Evolutionary conservation across 2,113 vertebrate genomes (phyloP).

Genomic region (Prunella fulvescens): DNA sequence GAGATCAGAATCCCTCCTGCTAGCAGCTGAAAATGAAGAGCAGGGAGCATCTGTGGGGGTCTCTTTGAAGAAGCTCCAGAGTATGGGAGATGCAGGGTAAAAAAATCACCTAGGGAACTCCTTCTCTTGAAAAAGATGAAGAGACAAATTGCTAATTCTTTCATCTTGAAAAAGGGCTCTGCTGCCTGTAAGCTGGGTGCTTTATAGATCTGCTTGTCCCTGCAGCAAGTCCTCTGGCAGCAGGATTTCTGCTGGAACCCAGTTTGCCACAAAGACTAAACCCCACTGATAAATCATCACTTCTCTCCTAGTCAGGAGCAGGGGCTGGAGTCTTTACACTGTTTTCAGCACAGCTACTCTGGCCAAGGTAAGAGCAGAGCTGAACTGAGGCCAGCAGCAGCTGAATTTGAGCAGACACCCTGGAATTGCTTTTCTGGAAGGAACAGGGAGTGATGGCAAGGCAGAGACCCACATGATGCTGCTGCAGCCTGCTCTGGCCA

Average conservation of each 20-base stretch:
- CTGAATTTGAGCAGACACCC: background rate
- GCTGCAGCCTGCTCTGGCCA: background rate
- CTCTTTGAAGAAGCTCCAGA: background rate
- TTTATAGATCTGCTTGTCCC: background rate
- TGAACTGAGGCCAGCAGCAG: background rate
- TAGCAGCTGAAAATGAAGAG: background rate
- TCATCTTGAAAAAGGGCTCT: background rate
- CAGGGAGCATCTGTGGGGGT: background rate
- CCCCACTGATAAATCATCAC: background rate
- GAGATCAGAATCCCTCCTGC: background rate
- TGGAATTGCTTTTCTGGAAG: background rate
- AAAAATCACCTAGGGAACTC: background rate
- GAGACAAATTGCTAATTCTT: background rate
- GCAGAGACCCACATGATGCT: fast-evolving
- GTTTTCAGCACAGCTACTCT: background rate
- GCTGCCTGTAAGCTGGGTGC: background rate
- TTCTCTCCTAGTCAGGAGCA: background rate
- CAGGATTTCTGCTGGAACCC: background rate
- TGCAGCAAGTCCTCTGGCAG: background rate
- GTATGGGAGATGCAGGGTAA: background rate
- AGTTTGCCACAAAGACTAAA: background rate
- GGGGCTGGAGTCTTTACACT: background rate
- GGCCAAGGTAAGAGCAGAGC: background rate
- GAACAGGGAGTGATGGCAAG: background rate
- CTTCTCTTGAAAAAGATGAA: background rate